A percentile compares a stretch with the other conserved stretches of the same genome.
Evolutionary conservation across 2,113 vertebrate genomes (phyloP).

Genomic region (Cisticola juncidis): DNA sequence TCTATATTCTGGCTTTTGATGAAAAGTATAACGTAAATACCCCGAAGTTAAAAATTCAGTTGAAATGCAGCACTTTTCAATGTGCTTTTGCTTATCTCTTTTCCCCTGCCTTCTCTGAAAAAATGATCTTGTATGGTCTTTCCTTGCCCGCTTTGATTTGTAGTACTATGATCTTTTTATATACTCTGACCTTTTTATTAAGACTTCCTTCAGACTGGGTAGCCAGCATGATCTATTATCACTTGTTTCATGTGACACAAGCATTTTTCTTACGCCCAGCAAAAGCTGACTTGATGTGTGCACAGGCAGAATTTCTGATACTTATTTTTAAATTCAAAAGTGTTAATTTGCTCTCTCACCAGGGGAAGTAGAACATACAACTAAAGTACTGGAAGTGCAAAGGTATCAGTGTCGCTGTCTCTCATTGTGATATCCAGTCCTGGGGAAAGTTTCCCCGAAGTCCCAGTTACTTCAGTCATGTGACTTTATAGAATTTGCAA

Average conservation of each 20-base stretch:
- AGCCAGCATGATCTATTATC: background rate
- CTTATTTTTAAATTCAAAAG: background rate
- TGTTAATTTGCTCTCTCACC: background rate
- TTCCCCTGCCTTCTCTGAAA: background rate
- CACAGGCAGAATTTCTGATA: background rate
- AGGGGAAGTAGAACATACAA: background rate
- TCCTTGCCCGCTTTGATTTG: conserved; percentile 1
- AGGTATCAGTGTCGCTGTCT: accelerated
- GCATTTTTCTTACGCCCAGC: background rate
- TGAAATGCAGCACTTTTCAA: background rate
- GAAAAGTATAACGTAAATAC: background rate
- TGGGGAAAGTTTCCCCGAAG: background rate
- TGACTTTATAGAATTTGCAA: background rate
- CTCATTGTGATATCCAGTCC: background rate
- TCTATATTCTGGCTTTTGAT: background rate
- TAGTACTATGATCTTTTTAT: background rate
- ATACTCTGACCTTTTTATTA: conserved; percentile 3
- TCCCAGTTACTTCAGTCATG: background rate
- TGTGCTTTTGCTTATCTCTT: background rate
- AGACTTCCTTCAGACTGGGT: background rate
- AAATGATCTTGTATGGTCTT: background rate
- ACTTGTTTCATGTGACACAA: background rate
- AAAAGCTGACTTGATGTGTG: background rate
- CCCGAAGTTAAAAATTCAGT: background rate
- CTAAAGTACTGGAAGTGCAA: background rate